Percentiles rank a stretch among this genome's conserved stretches.
Evolutionary conservation across 2,113 vertebrate genomes (phyloP).

Genomic region (Pipa parva): DNA sequence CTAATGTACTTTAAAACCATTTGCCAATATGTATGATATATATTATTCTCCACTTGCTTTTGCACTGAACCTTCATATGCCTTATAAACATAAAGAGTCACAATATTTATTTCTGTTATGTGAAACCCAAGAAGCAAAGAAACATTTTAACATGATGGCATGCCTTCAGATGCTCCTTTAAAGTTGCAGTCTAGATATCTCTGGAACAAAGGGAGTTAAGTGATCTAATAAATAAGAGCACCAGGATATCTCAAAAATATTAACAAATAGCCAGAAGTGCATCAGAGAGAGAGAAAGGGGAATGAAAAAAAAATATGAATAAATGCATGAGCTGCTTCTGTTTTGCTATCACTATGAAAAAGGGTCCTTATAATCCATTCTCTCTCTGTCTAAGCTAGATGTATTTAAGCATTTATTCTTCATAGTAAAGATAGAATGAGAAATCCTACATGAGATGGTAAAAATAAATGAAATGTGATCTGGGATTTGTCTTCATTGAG

Average conservation of each 20-base stretch:
- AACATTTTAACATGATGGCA: background rate
- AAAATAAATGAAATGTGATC: constrained; percentile 7
- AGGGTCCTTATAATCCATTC: background rate
- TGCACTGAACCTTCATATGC: background rate
- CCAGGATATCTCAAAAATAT: background rate
- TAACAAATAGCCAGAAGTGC: constrained; percentile 1
- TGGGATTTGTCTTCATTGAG: constrained; percentile 2
- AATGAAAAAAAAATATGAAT: background rate
- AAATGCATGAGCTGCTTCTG: background rate
- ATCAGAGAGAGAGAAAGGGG: background rate
- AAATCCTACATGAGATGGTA: background rate
- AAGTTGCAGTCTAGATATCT: background rate
- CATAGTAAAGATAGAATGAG: background rate
- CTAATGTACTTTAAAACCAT: background rate
- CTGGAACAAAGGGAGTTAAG: background rate
- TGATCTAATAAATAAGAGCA: background rate
- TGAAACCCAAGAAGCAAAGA: background rate
- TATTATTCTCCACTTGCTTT: background rate
- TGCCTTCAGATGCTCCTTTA: background rate
- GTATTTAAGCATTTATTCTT: constrained; percentile 2
- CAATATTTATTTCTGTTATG: too few species aligned
- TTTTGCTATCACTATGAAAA: background rate
- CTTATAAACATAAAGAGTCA: background rate
- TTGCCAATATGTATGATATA: background rate
- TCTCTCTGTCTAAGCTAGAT: background rate